Evolutionary conservation across 2,888 invertebrate genomes (phyloP).

Genomic region (Hypolimnas misippus): DNA sequence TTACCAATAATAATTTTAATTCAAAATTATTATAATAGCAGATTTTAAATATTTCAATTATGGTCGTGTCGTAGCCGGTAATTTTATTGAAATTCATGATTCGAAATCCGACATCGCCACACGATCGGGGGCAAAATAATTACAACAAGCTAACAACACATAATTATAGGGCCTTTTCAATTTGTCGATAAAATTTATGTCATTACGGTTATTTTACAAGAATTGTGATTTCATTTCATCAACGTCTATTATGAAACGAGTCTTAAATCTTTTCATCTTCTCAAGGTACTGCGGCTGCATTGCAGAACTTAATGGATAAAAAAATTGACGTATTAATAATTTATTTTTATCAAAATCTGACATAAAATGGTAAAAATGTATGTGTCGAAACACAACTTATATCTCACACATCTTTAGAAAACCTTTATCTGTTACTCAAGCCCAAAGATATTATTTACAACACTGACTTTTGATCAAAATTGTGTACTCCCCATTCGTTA

Average conservation of each 20-base stretch:
- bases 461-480: too few relatives aligned
- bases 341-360: not conserved
- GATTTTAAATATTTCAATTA: conserved; percentile 8
- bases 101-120: not conserved
- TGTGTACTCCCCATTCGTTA: too few relatives aligned
- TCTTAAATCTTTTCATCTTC: conserved; percentile 24
- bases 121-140: not conserved
- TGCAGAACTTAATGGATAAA: not conserved
- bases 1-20: not conserved
- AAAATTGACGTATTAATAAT: not conserved
- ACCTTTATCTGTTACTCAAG: too few relatives aligned
- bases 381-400: too few relatives aligned
- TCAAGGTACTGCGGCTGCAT: conserved; percentile 8
- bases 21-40: not conserved
- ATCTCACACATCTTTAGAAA: too few relatives aligned
- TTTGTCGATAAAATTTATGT: conserved; percentile 11
- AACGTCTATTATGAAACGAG: conserved; percentile 15
- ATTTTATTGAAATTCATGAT: not conserved
- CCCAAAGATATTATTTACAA: too few relatives aligned
- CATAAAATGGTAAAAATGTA: too few relatives aligned
- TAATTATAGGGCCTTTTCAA: conserved; percentile 3
- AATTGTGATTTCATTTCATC: conserved; percentile 14
- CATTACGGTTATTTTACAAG: conserved; percentile 22
- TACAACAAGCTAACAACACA: not conserved
- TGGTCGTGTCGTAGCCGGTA: conserved; percentile 16